Base-by-base conservation (phyloP, 64 coral and sea anemone species). In the Stichodactyla helianthus region DNA sequence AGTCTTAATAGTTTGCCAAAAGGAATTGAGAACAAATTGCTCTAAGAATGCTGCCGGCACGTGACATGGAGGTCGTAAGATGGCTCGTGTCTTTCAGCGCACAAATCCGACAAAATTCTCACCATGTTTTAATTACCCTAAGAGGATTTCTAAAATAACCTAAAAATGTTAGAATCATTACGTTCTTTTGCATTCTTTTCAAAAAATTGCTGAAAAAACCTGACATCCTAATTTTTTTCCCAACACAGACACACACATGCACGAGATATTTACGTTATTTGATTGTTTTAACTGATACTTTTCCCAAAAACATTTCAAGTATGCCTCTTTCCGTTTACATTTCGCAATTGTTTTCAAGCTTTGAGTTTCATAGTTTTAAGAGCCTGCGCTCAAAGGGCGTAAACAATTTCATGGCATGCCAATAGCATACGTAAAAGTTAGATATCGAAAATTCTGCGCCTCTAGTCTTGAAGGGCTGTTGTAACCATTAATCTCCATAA, bases 61-160 rank as follows among this genome's bases (percentile, higher is more conserved):
- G 50, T 81, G 78, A 81, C 78, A 31, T 2, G 6, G 65, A 71
- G n/a, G 65, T 53, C 51, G 77, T 5, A 20, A 7, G 17, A 81
- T 81, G 78, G 2, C 10, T 81, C 12, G 12, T 81, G 50, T 81
- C 78, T 52, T 52, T 81, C 78, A 81, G 78, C 78, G 52, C 51
- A 28, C 26, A 81, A 52, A 81, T 81, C 78, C 78, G 78, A 81
- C 78, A 81, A 81, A 81, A 74, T 74, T 74, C 68, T 74, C 68
- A 74, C 68, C 68, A 74, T 74, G n/a, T 74, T 31, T 31, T 74
- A 74, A 74, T 74, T 74, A 74, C 68, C 25, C 31, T 5, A 23
- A 74, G 68, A 10, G 1, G 68, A 74, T 74, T 74, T 74, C 25
- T 6, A 10, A 74, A 74, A 74, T 74, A 74, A 74, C 68, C 62